A percentile compares a stretch with the other conserved stretches of the same genome.
These are phyloP conservation scores for Pocillopora verrucosa DNA, from an alignment of 64 coral and sea anemone species.

Conservation along the genomic window DNA sequence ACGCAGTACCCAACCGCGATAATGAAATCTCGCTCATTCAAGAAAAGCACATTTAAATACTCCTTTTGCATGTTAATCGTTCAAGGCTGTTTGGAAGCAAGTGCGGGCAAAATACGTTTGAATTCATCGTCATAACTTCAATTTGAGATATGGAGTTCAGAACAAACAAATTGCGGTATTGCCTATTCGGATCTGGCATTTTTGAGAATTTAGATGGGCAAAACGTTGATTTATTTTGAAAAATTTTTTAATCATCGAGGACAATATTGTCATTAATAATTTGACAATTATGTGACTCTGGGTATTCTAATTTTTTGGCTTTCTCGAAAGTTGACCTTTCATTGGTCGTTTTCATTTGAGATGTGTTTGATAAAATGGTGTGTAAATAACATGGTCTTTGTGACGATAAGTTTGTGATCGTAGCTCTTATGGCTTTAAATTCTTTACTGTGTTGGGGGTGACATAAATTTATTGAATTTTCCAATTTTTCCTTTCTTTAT, in stretches of 20 bases:
- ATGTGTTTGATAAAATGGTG: slow-evolving; percentile 8
- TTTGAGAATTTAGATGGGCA: not conserved
- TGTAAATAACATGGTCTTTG: slow-evolving; percentile 14
- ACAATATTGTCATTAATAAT: slow-evolving; percentile 17
- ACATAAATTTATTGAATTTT: slow-evolving; percentile 2
- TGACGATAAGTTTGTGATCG: slow-evolving; percentile 5
- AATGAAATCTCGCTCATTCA: slow-evolving; percentile 5
- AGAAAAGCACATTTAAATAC: slow-evolving; percentile 14
- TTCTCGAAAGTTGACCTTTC: not conserved
- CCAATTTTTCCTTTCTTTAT: not conserved
- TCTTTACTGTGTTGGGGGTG: not conserved
- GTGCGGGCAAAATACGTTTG: not conserved
- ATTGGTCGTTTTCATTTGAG: not conserved
- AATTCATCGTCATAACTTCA: not conserved
- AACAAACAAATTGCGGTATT: slow-evolving; percentile 8
- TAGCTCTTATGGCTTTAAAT: not conserved
- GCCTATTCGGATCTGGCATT: slow-evolving; percentile 1
- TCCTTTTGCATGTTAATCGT: slow-evolving; percentile 10
- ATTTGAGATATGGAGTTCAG: not conserved
- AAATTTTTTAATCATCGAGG: slow-evolving; percentile 12
- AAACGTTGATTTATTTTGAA: slow-evolving; percentile 19
- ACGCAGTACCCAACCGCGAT: not conserved
- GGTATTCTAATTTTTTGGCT: not conserved
- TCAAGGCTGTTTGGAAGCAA: not conserved
- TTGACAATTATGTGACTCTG: slow-evolving; percentile 25